Evolutionary conservation across 2,797 vertebrate genomes (phyloP).

Genomic region (Takifugu rubripes): DNA sequence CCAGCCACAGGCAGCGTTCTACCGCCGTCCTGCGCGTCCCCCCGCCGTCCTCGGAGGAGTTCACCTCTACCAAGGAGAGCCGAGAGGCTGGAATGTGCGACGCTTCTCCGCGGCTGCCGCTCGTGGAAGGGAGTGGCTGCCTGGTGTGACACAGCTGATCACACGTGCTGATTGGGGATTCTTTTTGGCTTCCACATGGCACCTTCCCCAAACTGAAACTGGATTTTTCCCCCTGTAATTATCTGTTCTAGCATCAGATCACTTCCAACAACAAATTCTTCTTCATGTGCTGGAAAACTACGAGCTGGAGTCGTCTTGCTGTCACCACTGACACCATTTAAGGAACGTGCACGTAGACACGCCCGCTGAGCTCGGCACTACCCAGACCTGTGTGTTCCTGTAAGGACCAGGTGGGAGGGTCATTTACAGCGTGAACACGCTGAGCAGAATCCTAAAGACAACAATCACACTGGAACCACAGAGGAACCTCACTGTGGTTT

Average conservation of each 20-base stretch:
- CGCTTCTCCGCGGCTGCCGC: constrained; percentile 37
- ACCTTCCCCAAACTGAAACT: constrained; percentile 31
- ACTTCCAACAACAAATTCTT: constrained; percentile 1
- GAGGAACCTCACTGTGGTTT: no score
- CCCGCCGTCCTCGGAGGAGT: constrained; percentile 21
- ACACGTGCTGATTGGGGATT: constrained; percentile 53
- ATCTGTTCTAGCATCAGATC: constrained; percentile 16
- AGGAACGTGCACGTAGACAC: constrained; percentile 4
- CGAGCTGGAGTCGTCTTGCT: constrained; percentile 1
- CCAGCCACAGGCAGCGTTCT: constrained; percentile 45
- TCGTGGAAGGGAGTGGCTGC: constrained; percentile 62
- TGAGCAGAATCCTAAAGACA: no score
- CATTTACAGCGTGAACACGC: no score
- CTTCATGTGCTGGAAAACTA: constrained; percentile 9
- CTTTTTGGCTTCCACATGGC: constrained; percentile 41
- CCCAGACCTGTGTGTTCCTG: no score
- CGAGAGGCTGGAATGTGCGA: constrained; percentile 35
- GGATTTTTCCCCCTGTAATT: constrained; percentile 16
- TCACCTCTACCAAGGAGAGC: constrained; percentile 58
- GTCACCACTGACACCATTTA: constrained; percentile 20
- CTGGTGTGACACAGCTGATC: constrained; percentile 60
- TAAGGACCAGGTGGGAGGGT: no score
- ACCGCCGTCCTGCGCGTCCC: constrained; percentile 17
- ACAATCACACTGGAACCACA: no score
- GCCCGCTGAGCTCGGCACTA: constrained; percentile 1